Conservation (phyloP, 2,888 invertebrate species). For the Augiades crinisus region DNA sequence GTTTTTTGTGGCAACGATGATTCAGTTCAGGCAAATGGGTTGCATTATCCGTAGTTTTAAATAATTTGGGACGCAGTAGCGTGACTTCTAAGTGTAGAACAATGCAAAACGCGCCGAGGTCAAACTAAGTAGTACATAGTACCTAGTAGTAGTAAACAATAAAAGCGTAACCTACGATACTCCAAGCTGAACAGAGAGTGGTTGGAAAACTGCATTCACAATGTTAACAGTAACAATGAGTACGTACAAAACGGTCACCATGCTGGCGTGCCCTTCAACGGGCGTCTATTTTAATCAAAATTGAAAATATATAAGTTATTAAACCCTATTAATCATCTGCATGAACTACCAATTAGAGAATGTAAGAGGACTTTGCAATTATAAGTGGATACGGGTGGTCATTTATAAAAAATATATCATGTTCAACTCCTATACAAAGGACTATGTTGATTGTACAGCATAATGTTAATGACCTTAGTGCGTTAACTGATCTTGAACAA, state of each 20-base stretch:
- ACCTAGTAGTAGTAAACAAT: neutral
- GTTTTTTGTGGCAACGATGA: neutral
- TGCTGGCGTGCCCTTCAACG: too few species aligned
- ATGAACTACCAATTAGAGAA: too few species aligned
- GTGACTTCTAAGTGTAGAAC: neutral
- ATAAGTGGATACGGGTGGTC: too few species aligned
- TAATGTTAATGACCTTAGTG: neutral
- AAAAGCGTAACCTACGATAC: too few species aligned
- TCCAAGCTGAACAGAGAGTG: too few species aligned
- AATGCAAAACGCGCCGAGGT: neutral
- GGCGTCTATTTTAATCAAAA: too few species aligned
- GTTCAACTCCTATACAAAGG: neutral
- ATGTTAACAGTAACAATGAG: too few species aligned
- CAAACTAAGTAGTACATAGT: neutral
- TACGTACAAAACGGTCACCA: too few species aligned
- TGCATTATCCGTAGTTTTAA: neutral
- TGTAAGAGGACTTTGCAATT: too few species aligned
- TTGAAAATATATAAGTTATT: too few species aligned
- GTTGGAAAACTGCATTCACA: too few species aligned
- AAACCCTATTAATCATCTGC: too few species aligned
- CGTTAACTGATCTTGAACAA: slow-evolving; percentile 1
- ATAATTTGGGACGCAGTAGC: neutral
- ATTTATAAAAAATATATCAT: neutral
- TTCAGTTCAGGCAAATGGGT: neutral
- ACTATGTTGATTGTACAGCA: neutral